Evolutionary conservation across 2,888 invertebrate genomes (phyloP), one percentile per base, ranked within the genome.

Genomic region (Drosophila acutilabella): DNA sequence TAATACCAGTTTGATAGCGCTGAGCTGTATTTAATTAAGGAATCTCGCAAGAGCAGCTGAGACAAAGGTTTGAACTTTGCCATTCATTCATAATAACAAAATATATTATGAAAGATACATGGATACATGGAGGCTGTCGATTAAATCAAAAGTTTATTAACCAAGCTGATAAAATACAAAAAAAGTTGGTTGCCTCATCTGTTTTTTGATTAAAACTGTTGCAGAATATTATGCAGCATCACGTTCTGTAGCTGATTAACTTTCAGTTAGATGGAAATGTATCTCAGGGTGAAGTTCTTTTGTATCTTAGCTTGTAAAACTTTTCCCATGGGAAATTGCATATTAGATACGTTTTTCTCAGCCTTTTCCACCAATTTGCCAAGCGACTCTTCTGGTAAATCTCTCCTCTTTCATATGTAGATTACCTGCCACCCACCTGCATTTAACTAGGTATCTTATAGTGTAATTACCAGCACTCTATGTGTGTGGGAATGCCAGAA

Each of bases 1-100:
- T 64, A 66, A 79, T 70, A 81, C 82, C 86, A 88, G 82, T 81
- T 68, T 59, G 73, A 71, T 82, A 56, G 64, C 38, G 76, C 74
- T 33, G 50, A 76, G 77, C 41, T 26, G 41, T n/a, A 30, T 53
- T 67, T 66, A 74, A 52, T 64, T 61, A 52, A 42, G 52, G 52
- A 59, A 56, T 60, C 71, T 69, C 58, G 70, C 76, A 70, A 64
- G 61, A 10, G 18, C 50, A 30, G 14, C 14, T 14, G 14, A 50
- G 47, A 33, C 52, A 64, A 38, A 23, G 64, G 42, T 13, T 53
- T 65, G 48, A 74, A 74, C 74, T 76, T 71, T 74, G 65, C 23
- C 73, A 74, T 57, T 74, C 16, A 58, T 64, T 56, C n/a, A 52
- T 38, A 48, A 40, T 26, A 56, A 30, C 30, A 30, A 6, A 36